Percentiles rank a stretch among this genome's conserved stretches.
Conservation (phyloP, 1,140 invertebrate species). For the Adoxophyes honmai region DNA sequence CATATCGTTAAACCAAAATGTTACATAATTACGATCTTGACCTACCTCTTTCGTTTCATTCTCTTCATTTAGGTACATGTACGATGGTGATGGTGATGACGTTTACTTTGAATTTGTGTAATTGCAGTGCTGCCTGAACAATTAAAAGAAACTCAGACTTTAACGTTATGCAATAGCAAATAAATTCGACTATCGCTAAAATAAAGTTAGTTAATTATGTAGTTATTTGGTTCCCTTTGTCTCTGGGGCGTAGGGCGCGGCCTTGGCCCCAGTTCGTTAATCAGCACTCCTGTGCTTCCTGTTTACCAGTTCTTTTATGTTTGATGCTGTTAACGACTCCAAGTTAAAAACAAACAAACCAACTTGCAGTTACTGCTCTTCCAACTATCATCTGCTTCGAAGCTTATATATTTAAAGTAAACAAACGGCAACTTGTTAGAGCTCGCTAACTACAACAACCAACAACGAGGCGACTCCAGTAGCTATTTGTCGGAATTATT, state of each 20-base stretch:
- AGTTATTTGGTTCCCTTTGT: not conserved
- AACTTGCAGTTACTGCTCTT: not conserved
- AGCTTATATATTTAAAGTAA: not conserved
- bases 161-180: no score
- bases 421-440: not conserved
- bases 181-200: no score
- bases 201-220: not conserved
- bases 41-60: no score
- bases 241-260: not conserved
- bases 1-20: no score
- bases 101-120: no score
- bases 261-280: not conserved
- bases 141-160: no score
- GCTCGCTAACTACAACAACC: not conserved
- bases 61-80: no score
- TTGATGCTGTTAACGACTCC: not conserved
- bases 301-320: not conserved
- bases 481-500: no score
- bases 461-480: not conserved
- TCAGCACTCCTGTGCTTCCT: not conserved
- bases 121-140: no score
- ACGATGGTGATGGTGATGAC: no score
- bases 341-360: not conserved
- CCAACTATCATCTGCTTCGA: not conserved
- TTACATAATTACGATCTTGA: no score